These are phyloP conservation scores for Microctenopoma stevenorrisi DNA, from an alignment of 2,797 vertebrate genomes.

Conservation along the genomic window DNA sequence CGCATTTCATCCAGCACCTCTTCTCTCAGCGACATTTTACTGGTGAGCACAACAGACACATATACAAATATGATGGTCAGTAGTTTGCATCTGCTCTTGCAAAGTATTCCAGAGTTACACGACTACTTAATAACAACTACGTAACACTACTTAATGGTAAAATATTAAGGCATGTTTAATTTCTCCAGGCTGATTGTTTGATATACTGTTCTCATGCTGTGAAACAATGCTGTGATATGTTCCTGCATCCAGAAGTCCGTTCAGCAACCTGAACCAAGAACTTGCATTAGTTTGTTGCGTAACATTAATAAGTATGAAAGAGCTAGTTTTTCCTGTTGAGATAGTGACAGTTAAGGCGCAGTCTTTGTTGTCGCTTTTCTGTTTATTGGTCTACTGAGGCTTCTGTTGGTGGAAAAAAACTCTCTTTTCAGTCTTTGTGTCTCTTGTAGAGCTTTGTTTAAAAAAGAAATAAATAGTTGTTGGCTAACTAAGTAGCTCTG, in stretches of 20 bases:
- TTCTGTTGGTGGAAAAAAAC: background rate
- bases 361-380: constrained; percentile 25
- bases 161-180: background rate
- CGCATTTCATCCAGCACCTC: constrained; percentile 89
- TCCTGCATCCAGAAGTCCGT: background rate
- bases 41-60: constrained; percentile 71
- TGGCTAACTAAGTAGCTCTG: background rate
- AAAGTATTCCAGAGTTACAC: no score
- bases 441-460: no score
- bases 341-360: constrained; percentile 10
- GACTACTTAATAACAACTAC: no score
- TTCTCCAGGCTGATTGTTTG: background rate
- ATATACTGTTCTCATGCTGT: background rate
- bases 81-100: no score
- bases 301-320: background rate
- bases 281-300: constrained; percentile 51
- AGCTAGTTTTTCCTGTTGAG: constrained; percentile 68
- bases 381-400: background rate
- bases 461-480: background rate
- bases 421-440: background rate
- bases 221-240: background rate
- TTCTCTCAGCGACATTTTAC: constrained; percentile 91
- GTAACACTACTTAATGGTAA: background rate
- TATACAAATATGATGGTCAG: background rate
- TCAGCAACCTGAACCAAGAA: background rate